Conservation (phyloP, 1,140 invertebrate species). For the Goniozus legneri region DNA sequence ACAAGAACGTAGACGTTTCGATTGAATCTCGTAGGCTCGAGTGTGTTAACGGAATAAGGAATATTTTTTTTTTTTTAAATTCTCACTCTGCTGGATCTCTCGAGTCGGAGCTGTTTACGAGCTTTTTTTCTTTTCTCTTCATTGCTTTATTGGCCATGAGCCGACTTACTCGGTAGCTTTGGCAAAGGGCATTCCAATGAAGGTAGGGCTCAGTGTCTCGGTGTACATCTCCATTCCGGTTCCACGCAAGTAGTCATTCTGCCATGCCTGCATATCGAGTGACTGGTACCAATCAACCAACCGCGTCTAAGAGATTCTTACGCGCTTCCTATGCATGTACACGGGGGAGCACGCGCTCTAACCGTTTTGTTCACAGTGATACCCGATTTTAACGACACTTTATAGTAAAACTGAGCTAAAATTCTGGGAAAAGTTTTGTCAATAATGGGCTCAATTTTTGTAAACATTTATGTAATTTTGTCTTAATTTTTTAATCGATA, state of each 20-base stretch:
- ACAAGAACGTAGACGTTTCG: too few species aligned
- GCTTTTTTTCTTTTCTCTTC: too few species aligned
- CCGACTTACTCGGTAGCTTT: slow-evolving; percentile 96
- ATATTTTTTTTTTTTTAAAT: too few species aligned
- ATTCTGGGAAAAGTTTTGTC: not conserved
- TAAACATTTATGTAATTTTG: too few species aligned
- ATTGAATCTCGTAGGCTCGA: too few species aligned
- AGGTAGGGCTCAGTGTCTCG: slow-evolving; percentile 92
- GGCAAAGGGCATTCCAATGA: slow-evolving; percentile 96
- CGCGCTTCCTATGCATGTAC: slow-evolving; percentile 52
- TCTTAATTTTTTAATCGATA: too few species aligned
- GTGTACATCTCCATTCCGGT: slow-evolving; percentile 99
- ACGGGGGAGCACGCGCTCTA: slow-evolving; percentile 14
- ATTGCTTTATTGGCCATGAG: slow-evolving; percentile 37
- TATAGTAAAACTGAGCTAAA: too few species aligned
- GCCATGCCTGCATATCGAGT: slow-evolving; percentile 93
- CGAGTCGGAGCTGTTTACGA: too few species aligned
- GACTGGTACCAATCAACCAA: slow-evolving; percentile 69
- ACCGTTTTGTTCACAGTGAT: slow-evolving; percentile 24
- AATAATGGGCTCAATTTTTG: not conserved
- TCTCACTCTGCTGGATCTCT: too few species aligned
- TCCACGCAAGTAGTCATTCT: slow-evolving; percentile 97
- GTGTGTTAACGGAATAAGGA: too few species aligned
- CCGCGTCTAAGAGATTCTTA: slow-evolving; percentile 50
- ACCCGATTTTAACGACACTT: too few species aligned